phyloP scores from a whole-genome alignment of 2,888 invertebrate species.

The Leistus spinibarbis region DNA sequence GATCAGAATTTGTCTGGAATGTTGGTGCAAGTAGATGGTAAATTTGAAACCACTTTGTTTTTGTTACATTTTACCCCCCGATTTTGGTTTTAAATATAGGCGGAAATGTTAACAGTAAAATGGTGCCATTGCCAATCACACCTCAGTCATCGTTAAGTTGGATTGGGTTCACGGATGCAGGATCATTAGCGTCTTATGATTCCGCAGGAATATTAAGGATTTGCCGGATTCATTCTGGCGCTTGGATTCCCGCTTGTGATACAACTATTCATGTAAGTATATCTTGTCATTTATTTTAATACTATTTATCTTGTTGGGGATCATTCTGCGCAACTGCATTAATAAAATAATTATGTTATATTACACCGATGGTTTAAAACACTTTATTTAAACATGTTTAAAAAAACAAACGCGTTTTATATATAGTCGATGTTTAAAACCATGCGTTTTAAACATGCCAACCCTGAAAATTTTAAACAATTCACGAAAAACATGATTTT shows the following conservation, averaged over 20 bases:
- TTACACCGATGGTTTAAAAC: too few relatives aligned
- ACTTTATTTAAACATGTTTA: too few relatives aligned
- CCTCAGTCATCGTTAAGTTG: slow-evolving; percentile 72
- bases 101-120: slow-evolving; percentile 56
- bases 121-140: slow-evolving; percentile 68
- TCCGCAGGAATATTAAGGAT: slow-evolving; percentile 76
- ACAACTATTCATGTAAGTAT: slow-evolving; percentile 70
- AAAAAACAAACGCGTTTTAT: too few relatives aligned
- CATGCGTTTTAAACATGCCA: too few relatives aligned
- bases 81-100: slow-evolving; percentile 33
- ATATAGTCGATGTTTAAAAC: too few relatives aligned
- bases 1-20: slow-evolving; percentile 65
- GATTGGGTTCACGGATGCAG: slow-evolving; percentile 82
- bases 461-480: too few relatives aligned
- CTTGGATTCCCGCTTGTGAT: slow-evolving; percentile 85
- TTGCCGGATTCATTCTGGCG: slow-evolving; percentile 68
- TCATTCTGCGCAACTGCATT: too few relatives aligned
- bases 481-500: too few relatives aligned
- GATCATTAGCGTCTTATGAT: slow-evolving; percentile 80
- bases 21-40: slow-evolving; percentile 60
- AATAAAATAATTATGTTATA: too few relatives aligned
- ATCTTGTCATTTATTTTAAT: not conserved
- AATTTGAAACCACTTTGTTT: too few relatives aligned
- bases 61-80: too few relatives aligned
- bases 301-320: too few relatives aligned